Conservation (phyloP, 2,888 invertebrate genomes). For the Chrysolina oricalcia region DNA sequence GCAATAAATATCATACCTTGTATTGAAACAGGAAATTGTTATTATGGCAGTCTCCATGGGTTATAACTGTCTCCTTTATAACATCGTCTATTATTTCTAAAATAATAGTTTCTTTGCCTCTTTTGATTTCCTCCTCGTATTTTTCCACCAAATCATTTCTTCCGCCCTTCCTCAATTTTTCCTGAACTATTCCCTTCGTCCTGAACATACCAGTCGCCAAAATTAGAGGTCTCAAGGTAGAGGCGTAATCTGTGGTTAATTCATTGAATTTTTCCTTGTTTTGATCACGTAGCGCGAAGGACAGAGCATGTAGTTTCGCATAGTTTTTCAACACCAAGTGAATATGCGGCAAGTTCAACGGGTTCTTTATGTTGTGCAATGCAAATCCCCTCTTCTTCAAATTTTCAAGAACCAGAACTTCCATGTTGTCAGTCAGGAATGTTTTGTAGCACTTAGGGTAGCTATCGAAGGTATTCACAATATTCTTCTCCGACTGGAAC, state of each 20-base stretch:
- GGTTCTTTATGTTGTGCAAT: constrained; percentile 32
- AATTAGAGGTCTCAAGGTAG: not conserved
- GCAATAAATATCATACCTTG: constrained; percentile 39
- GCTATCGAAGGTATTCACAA: constrained; percentile 23
- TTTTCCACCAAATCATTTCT: constrained; percentile 6
- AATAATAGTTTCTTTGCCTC: constrained; percentile 32
- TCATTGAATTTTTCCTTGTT: constrained; percentile 35
- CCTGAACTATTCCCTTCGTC: not conserved
- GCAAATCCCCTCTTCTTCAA: constrained; percentile 39
- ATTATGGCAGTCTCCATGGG: constrained; percentile 54
- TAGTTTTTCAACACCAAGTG: constrained; percentile 38
- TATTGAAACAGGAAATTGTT: constrained; percentile 56
- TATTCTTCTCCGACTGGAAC: constrained; percentile 38
- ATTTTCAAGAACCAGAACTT: constrained; percentile 43
- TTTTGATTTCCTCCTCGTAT: constrained; percentile 18
- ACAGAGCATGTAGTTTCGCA: constrained; percentile 50
- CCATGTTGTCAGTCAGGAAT: constrained; percentile 27
- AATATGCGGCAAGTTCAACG: constrained; percentile 43
- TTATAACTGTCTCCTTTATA: constrained; percentile 43
- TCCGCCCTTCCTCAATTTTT: not conserved
- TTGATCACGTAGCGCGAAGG: constrained; percentile 46
- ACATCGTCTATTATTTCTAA: constrained; percentile 21
- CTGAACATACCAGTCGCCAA: not conserved
- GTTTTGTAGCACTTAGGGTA: constrained; percentile 44
- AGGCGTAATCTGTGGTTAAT: not conserved